Evolutionary conservation across 1,140 invertebrate species (phyloP), one percentile per base, ranked within the genome.

Genomic region (Cydia splendana): DNA sequence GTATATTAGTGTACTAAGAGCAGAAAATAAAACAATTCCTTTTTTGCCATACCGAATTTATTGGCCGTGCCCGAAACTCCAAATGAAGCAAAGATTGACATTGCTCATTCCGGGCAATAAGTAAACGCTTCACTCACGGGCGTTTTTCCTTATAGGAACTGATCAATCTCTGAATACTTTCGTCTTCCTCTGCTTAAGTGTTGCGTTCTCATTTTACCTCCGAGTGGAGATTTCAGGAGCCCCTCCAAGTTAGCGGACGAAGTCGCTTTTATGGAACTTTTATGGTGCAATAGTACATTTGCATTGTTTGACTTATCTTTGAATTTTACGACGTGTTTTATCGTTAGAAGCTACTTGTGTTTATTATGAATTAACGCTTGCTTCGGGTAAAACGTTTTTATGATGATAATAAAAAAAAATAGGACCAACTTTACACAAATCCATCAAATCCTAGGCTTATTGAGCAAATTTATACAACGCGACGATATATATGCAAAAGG

Each of bases 121-220:
- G 57, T 12, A 62, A 62, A 62, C 57, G 18, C 5, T 24, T 57
- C n/a, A 62, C 24, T 18, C 34, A 34, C 28, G 67, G 10, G 30
- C 67, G 67, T 71, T 71, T 71, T 71, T 71, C 57, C 67, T 71
- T 20, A 18, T 38, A 18, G 15, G 34, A 18, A 71, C 6, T 20
- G 67, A 42, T 71, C n/a, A 42, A 45, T 71, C 67, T 71, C 45
- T 12, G 15, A 38, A 71, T 71, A 42, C 18, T 42, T 71, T 38
- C 30, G 7, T 13, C 65, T 28, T 38, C 67, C 77, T 67, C 69
- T 76, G 75, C 82, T 79, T 71, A 79, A 80, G 79, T 80, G 77
- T 82, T 80, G 75, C 79, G 65, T 77, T 76, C 71, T 62, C 62
- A 76, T 76, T 77, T 77, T n/a, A 20, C 65, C 15, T 57, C 69